Base-by-base conservation (phyloP, 2,888 invertebrate genomes). In the Cephus sareptanus region DNA sequence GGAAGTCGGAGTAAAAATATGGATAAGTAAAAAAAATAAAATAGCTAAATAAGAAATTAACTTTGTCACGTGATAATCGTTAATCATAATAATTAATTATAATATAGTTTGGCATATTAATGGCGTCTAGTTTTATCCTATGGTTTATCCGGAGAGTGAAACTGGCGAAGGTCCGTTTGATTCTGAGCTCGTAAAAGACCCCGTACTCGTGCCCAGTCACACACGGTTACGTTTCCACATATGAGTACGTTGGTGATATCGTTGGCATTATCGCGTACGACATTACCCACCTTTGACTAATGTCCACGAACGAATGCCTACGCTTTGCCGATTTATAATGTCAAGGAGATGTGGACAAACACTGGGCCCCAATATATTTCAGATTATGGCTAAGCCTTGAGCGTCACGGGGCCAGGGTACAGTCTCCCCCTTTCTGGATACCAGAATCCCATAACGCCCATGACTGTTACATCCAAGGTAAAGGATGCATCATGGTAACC, bases 261-360 rank as follows among this genome's bases (percentile, higher is more conserved):
- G 90, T 89, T 79, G 86, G 89, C 88, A 90, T 90, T 91, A 91
- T 91, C 91, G 91, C 89, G 84, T 85, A 87, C 89, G 90, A 90
- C 90, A 89, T 90, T 90, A 89, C 89, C 85, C 82, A 87, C 85
- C 89, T 91, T 91, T 91, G 91, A 91, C 91, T 91, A 91, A 91
- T 91, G 91, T 91, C 87, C 90, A 86, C 89, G 89, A 89, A 88
- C 89, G 89, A 90, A 91, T 91, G 90, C 91, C 90, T 91, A 90
- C 90, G 90, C 90, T 89, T 90, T 88, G 89, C 90, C 91, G 89
- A 91, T 91, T 91, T 91, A 91, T 91, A 91, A 91, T 89, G 88
- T 89, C 90, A 90, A 90, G 90, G 89, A 90, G 90, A 90, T 90
- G 91, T 90, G 90, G 90, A 90, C 90, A 90, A 91, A 91, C 90